These are phyloP conservation scores for Nyleta sp. DNA, from an alignment of 2,888 invertebrate species.

Conservation along the genomic window DNA sequence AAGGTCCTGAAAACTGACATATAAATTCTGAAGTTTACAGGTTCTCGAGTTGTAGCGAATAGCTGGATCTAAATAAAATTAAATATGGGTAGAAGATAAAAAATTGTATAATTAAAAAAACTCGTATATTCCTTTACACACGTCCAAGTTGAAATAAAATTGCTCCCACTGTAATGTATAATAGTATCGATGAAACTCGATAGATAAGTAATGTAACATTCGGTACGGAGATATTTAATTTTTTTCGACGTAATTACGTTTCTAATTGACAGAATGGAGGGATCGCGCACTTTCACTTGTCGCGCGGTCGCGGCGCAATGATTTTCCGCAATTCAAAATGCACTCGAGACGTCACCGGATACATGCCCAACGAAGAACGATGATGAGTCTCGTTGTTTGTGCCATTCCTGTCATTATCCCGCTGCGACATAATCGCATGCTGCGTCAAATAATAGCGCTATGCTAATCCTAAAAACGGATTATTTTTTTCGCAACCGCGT, in stretches of 20 bases:
- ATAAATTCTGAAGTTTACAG: constrained; percentile 95
- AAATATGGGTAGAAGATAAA: background rate
- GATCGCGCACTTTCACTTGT: constrained; percentile 51
- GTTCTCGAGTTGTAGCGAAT: constrained; percentile 83
- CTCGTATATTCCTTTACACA: too few species aligned
- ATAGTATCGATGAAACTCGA: constrained; percentile 18
- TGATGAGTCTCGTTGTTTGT: constrained; percentile 49
- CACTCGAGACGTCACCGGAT: constrained; percentile 49
- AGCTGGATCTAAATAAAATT: constrained; percentile 36
- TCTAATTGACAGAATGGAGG: constrained; percentile 37
- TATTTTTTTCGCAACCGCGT: too few species aligned
- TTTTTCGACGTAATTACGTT: constrained; percentile 35
- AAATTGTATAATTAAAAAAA: background rate
- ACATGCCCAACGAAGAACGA: constrained; percentile 53
- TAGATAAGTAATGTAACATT: constrained; percentile 21
- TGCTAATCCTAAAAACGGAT: constrained; percentile 16
- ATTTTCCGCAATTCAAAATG: constrained; percentile 52
- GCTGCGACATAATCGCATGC: constrained; percentile 29
- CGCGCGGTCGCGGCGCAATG: constrained; percentile 45
- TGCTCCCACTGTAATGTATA: too few species aligned
- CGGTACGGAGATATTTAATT: constrained; percentile 13
- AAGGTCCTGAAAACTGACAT: constrained; percentile 95
- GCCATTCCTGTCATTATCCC: constrained; percentile 45
- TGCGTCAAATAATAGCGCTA: constrained; percentile 29
- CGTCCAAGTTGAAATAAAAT: too few species aligned